Evolutionary conservation across 2,113 vertebrate genomes (phyloP).

Genomic region (Pelecanoides urinatrix): DNA sequence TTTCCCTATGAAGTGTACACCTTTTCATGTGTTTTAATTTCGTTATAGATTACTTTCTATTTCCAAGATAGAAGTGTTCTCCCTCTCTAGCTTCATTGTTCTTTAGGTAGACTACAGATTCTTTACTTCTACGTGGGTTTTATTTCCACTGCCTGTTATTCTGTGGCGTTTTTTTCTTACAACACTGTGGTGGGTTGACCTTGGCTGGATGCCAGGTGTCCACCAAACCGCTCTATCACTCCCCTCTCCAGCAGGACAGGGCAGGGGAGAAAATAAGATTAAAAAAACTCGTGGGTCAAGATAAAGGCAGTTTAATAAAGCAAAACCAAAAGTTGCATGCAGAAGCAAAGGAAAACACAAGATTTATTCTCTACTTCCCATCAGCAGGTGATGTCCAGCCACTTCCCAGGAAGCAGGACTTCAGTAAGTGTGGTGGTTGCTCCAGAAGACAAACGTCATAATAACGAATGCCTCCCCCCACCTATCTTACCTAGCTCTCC

Average conservation of each 20-base stretch:
- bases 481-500: neutral
- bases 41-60: neutral
- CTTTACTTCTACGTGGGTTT: neutral
- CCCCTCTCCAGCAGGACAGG: neutral
- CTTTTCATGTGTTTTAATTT: neutral
- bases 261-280: neutral
- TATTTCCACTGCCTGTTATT: neutral
- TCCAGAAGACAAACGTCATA: neutral
- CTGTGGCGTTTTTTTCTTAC: neutral
- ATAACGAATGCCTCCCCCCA: neutral
- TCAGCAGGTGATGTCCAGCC: neutral
- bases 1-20: neutral
- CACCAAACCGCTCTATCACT: neutral
- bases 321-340: rapidly evolving
- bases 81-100: neutral
- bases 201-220: neutral
- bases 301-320: neutral
- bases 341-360: neutral
- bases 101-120: neutral
- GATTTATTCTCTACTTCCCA: neutral
- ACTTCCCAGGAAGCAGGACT: neutral
- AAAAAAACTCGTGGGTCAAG: neutral
- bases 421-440: rapidly evolving
- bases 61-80: neutral
- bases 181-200: neutral